A percentile compares a stretch with the other conserved stretches of the same genome.
Conservation (phyloP, 2,797 vertebrate species). For the Remorina albescens region DNA sequence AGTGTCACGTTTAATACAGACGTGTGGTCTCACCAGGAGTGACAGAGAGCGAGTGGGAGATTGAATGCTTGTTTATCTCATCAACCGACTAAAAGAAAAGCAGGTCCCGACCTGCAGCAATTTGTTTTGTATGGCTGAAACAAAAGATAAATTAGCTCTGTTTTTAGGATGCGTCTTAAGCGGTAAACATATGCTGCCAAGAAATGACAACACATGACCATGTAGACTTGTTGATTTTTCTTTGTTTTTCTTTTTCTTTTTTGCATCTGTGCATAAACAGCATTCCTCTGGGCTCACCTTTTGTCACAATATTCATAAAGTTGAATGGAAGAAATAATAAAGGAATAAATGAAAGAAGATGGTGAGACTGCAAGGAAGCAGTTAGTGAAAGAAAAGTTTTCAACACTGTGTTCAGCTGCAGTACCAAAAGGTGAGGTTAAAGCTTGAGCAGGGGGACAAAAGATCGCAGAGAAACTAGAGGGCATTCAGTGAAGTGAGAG, state of each 20-base stretch:
- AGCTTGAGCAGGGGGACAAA: conserved; percentile 3
- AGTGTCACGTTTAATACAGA: conserved; percentile 73
- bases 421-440: conserved; percentile 7
- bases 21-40: conserved; percentile 46
- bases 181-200: conserved; percentile 27
- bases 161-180: conserved; percentile 28
- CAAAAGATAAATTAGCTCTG: conserved; percentile 63
- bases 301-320: conserved; percentile 44
- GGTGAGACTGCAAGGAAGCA: conserved; percentile 53
- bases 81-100: conserved; percentile 63
- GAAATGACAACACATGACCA: neutral
- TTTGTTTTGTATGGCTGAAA: conserved; percentile 61
- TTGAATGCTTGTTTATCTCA: conserved; percentile 73
- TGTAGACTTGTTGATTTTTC: conserved; percentile 29
- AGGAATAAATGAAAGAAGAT: conserved; percentile 35
- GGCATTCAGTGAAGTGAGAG: conserved; percentile 39
- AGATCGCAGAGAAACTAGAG: conserved; percentile 34
- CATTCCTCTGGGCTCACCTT: conserved; percentile 7
- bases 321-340: conserved; percentile 56
- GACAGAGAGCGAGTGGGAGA: conserved; percentile 29
- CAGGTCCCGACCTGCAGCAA: conserved; percentile 61
- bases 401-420: conserved; percentile 29
- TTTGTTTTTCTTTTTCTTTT: too few species aligned
- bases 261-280: neutral
- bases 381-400: conserved; percentile 63